Evolutionary conservation across 1,140 invertebrate genomes (phyloP), one percentile per base, ranked within the genome.

Genomic region (Zaprionus camerounensis): DNA sequence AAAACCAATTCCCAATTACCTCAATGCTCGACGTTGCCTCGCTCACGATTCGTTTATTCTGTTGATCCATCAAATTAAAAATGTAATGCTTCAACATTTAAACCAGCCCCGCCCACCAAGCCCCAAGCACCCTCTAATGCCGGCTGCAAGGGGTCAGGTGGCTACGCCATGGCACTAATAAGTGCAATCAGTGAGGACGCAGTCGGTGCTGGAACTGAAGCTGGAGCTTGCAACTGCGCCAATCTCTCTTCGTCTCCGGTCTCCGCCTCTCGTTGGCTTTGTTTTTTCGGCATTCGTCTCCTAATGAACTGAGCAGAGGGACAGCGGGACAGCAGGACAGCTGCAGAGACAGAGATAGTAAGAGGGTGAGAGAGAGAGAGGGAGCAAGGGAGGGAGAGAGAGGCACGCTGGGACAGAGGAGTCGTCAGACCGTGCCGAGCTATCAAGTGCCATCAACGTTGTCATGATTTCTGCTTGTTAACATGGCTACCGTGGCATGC

Each of bases 31-130:
- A 71, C 76, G 76, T 81, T 82, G 62, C 53, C 70, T 87, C 80
- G 84, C 83, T 87, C 87, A 83, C 87, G 87, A 91, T 91, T 91
- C 87, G 87, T 91, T 91, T 91, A 87, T 87, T 91, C 87, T 91
- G 87, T 91, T 91, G 87, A 91, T 91, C 87, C 81, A 91, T 91
- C 74, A 78, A 91, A 91, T 91, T 87, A 91, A 91, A 91, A 91
- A 91, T 87, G 78, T 91, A 90, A 88, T 88, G 85, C 82, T 90
- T 66, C 79, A 79, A 90, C 85, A 88, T 88, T 88, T 88, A 90
- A 90, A 88, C 85, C 84, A 24, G 69, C 22, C 24, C 38, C 17
- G 20, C n/a, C 46, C 44, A 26, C 53, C 26, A 7, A 24, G 9
- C n/a, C 34, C 31, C 28, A 9, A 15, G 26, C 66, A 38, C 69